A percentile compares a stretch with the other conserved stretches of the same genome.
These are phyloP conservation scores for Polylopha cassiicola DNA, from an alignment of 2,888 invertebrate species.

Conservation along the genomic window DNA sequence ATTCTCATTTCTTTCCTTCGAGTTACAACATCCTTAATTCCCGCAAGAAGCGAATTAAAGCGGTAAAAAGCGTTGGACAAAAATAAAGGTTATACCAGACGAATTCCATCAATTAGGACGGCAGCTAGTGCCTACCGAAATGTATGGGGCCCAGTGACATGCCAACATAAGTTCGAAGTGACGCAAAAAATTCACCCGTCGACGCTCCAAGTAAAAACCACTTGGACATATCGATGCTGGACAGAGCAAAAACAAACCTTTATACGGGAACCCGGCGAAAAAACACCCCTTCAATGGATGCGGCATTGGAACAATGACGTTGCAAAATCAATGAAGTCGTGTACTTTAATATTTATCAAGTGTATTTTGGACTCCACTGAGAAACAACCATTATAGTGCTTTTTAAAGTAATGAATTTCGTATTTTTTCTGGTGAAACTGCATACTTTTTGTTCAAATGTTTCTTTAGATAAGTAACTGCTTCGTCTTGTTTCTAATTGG, in stretches of 20 bases:
- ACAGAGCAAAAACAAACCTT: constrained; percentile 58
- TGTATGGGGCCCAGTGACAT: constrained; percentile 54
- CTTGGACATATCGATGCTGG: constrained; percentile 53
- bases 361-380: constrained; percentile 13
- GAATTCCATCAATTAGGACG: constrained; percentile 69
- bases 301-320: constrained; percentile 36
- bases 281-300: constrained; percentile 62
- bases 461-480: no score
- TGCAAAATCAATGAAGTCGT: constrained; percentile 22
- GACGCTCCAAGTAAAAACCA: constrained; percentile 58
- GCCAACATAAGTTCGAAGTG: constrained; percentile 57
- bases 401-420: constrained; percentile 7
- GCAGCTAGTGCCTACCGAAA: constrained; percentile 55
- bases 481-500: no score
- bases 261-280: constrained; percentile 44
- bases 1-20: constrained; percentile 4
- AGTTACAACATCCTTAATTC: constrained; percentile 3
- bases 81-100: constrained; percentile 55
- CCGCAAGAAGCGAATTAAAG: constrained; percentile 13
- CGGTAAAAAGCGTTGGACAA: constrained; percentile 30
- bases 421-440: no score
- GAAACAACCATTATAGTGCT: constrained; percentile 6
- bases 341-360: constrained; percentile 22
- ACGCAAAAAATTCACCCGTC: constrained; percentile 58
- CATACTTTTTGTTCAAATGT: no score